Percentiles rank a stretch among this genome's conserved stretches.
Evolutionary conservation across 2,113 vertebrate species (phyloP).

Genomic region (Lipophrys pholis): DNA sequence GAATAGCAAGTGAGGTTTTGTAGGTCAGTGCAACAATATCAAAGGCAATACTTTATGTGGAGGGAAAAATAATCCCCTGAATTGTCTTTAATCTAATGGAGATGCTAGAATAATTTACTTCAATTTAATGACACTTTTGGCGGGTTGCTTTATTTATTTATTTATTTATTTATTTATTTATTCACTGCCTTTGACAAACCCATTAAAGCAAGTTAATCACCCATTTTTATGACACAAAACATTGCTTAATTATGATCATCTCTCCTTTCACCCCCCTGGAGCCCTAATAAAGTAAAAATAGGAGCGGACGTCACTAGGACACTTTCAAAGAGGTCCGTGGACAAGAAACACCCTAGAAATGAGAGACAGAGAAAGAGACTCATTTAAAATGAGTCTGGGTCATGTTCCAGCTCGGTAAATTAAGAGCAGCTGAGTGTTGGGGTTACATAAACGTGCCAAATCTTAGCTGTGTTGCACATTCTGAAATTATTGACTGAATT

Average conservation of each 20-base stretch:
- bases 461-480: constrained; percentile 12
- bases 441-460: constrained; percentile 38
- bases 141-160: constrained; percentile 30
- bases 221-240: constrained; percentile 57
- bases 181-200: constrained; percentile 27
- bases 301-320: constrained; percentile 5
- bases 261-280: constrained; percentile 37
- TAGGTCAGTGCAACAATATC: constrained; percentile 16
- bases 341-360: constrained; percentile 32
- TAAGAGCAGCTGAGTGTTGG: constrained; percentile 16
- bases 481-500: constrained; percentile 26
- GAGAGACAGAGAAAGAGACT: constrained; percentile 19
- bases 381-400: constrained; percentile 67
- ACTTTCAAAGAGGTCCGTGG: constrained; percentile 17
- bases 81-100: constrained; percentile 22
- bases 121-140: constrained; percentile 8
- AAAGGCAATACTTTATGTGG: constrained; percentile 32
- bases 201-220: constrained; percentile 58
- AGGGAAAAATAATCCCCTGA: not conserved
- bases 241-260: constrained; percentile 62
- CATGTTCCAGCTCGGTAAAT: constrained; percentile 44
- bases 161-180: no score
- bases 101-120: constrained; percentile 24
- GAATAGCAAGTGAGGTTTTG: constrained; percentile 28
- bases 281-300: constrained; percentile 49